A percentile compares a stretch with the other conserved stretches of the same genome.
Conservation (phyloP, 2,888 invertebrate genomes). For the Tetrapedia diversipes region DNA sequence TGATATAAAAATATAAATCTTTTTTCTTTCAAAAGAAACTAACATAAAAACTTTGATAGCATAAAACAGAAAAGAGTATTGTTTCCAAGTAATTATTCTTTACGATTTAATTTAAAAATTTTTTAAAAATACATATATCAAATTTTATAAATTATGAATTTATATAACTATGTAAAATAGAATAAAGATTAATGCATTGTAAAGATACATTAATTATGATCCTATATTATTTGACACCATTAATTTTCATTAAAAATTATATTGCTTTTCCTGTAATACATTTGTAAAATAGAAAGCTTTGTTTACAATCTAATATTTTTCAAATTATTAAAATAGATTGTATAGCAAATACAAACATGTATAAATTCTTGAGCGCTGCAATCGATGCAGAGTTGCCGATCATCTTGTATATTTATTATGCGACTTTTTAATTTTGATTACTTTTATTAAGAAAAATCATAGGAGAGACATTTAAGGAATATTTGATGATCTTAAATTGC, state of each 20-base stretch:
- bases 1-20: background rate
- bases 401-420: conserved; percentile 74
- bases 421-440: conserved; percentile 64
- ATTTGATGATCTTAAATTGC: conserved; percentile 64
- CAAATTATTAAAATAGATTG: conserved; percentile 20
- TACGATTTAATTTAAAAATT: background rate
- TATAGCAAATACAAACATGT: conserved; percentile 22
- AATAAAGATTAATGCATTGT: background rate
- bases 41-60: background rate
- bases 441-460: conserved; percentile 71
- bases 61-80: background rate
- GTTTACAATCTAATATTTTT: background rate
- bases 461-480: conserved; percentile 62
- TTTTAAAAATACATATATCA: background rate
- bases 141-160: conserved; percentile 9
- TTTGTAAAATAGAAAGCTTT: background rate
- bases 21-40: too few species aligned
- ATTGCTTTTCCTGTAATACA: background rate
- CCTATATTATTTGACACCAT: background rate
- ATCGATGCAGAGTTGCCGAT: conserved; percentile 79
- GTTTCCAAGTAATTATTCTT: background rate
- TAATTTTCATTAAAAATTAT: background rate
- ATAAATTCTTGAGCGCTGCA: conserved; percentile 59
- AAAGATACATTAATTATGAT: background rate
- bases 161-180: background rate